Conservation (phyloP, 2,113 vertebrate species). For the Antigone vipio region DNA sequence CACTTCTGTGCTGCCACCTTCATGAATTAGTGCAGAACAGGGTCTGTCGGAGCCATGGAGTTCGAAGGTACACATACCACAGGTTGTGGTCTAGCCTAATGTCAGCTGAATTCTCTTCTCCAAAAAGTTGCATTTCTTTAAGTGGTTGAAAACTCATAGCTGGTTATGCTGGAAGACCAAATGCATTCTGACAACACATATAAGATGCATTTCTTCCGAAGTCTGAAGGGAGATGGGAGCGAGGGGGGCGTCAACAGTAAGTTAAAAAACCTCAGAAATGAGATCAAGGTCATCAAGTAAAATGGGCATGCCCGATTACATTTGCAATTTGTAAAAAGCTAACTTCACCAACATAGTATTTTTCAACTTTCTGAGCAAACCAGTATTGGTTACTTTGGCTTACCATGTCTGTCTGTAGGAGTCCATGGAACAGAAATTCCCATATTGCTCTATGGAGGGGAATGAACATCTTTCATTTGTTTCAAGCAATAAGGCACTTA, state of each 20-base stretch:
- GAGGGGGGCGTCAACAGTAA: not conserved
- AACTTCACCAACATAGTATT: not conserved
- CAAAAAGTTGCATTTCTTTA: not conserved
- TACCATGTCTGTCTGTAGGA: not conserved
- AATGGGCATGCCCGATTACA: not conserved
- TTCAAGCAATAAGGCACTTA: slow-evolving; percentile 75
- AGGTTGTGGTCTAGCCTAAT: not conserved
- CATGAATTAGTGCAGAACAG: accelerated
- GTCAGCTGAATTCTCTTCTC: not conserved
- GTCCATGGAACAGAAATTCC: slow-evolving; percentile 17
- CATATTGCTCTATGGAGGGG: slow-evolving; percentile 44
- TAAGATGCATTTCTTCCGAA: not conserved
- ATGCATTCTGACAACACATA: not conserved
- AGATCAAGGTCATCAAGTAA: not conserved
- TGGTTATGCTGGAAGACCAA: not conserved
- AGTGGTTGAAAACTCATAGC: not conserved
- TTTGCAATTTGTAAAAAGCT: not conserved
- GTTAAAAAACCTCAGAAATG: not conserved
- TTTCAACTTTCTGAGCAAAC: slow-evolving; percentile 2
- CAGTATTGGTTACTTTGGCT: not conserved
- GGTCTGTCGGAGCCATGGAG: not conserved
- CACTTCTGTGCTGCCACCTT: not conserved
- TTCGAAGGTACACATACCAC: not conserved
- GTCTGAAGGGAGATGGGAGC: not conserved
- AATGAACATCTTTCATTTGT: not conserved